Percentiles rank a stretch among this genome's conserved stretches.
phyloP scores from a whole-genome alignment of 2,797 vertebrate genomes.

The Chloroceryle amazona region DNA sequence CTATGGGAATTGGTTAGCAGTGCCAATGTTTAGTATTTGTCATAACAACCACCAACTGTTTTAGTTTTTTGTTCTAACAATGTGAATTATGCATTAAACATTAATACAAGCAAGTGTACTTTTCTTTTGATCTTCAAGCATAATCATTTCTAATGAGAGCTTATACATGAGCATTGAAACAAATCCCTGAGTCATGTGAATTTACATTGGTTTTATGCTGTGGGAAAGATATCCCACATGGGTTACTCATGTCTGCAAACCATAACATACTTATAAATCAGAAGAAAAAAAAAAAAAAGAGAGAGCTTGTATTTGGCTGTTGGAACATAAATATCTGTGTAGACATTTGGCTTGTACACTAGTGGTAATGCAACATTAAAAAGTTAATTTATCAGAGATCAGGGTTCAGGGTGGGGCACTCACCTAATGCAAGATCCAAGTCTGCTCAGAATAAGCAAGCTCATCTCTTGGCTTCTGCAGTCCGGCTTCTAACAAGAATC shows the following conservation, averaged over 20 bases:
- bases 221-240: slow-evolving; percentile 61
- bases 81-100: slow-evolving; percentile 71
- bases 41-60: slow-evolving; percentile 50
- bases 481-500: background rate
- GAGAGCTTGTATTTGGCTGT: slow-evolving; percentile 1
- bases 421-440: background rate
- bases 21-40: slow-evolving; percentile 50
- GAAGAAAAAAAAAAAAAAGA: background rate
- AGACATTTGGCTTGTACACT: background rate
- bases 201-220: slow-evolving; percentile 67
- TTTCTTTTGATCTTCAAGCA: slow-evolving; percentile 66
- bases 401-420: background rate
- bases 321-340: background rate
- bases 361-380: background rate
- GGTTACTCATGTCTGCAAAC: slow-evolving; percentile 57
- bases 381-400: slow-evolving; percentile 44
- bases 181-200: slow-evolving; percentile 71
- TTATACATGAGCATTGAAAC: slow-evolving; percentile 67
- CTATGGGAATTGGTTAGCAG: slow-evolving; percentile 42
- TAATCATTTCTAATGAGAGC: slow-evolving; percentile 73
- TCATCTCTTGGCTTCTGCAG: background rate
- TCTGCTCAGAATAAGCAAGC: background rate
- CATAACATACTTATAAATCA: slow-evolving; percentile 42
- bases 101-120: slow-evolving; percentile 64
- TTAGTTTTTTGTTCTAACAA: slow-evolving; percentile 57